Conservation (phyloP, 2,888 invertebrate genomes). For the Tanytarsus gracilentus region DNA sequence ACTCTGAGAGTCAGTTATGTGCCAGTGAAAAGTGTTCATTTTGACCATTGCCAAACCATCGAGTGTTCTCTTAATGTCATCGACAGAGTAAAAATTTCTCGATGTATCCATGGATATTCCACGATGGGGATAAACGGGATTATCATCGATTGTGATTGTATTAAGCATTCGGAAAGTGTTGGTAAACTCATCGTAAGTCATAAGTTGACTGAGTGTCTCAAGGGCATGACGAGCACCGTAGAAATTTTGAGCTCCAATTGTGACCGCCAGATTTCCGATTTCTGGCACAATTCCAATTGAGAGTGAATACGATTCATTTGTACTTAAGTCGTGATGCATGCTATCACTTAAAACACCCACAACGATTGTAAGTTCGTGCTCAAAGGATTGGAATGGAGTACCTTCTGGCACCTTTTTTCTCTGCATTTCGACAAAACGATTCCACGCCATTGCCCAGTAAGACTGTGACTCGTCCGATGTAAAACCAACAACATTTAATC, state of each 20-base stretch:
- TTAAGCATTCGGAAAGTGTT: constrained; percentile 46
- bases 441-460: neutral
- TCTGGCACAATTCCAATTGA: constrained; percentile 44
- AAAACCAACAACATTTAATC: constrained; percentile 48
- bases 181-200: constrained; percentile 56
- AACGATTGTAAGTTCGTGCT: constrained; percentile 31
- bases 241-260: constrained; percentile 50
- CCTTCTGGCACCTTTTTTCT: neutral
- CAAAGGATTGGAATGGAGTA: neutral
- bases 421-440: neutral
- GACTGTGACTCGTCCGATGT: constrained; percentile 31
- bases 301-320: constrained; percentile 53
- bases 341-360: constrained; percentile 29
- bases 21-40: constrained; percentile 84
- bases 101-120: constrained; percentile 58
- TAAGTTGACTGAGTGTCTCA: constrained; percentile 58
- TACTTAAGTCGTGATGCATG: constrained; percentile 39
- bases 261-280: constrained; percentile 45
- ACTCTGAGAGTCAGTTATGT: constrained; percentile 78
- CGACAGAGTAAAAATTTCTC: constrained; percentile 45
- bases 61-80: constrained; percentile 30
- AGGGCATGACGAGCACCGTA: constrained; percentile 60
- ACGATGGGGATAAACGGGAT: constrained; percentile 53
- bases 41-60: constrained; percentile 79
- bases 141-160: constrained; percentile 36